A percentile compares a stretch with the other conserved stretches of the same genome.
Conservation (phyloP, 2,888 invertebrate genomes). For the Lasioglossum villosulum region DNA sequence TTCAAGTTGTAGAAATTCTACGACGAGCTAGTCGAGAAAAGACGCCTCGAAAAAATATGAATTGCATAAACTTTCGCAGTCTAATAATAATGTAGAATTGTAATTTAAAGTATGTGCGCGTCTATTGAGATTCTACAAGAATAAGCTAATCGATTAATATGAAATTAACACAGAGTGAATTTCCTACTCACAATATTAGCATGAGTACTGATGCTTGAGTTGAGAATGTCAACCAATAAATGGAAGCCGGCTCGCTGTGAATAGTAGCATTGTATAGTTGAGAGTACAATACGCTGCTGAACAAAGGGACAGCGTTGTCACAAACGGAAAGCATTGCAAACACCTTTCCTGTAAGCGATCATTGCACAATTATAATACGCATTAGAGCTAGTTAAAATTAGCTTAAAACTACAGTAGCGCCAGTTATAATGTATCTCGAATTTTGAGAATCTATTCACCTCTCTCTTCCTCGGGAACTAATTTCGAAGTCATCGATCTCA, state of each 20-base stretch:
- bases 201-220: conserved; percentile 89
- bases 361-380: not conserved
- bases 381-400: not conserved
- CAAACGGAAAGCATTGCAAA: conserved; percentile 92
- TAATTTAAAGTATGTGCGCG: no score
- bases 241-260: conserved; percentile 86
- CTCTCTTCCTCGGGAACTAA: conserved; percentile 89
- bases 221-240: conserved; percentile 90
- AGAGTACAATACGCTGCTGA: conserved; percentile 90
- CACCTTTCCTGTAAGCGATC: conserved; percentile 87
- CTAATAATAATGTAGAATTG: no score
- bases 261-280: conserved; percentile 90
- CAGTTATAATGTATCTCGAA: not conserved
- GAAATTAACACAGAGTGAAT: no score
- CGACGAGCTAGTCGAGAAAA: not conserved
- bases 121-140: no score
- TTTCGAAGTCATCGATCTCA: conserved; percentile 93
- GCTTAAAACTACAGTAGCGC: not conserved
- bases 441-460: conserved; percentile 85
- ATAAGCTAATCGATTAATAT: no score
- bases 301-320: conserved; percentile 91
- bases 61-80: no score
- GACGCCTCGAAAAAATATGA: no score
- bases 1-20: not conserved
- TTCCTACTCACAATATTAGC: conserved; percentile 87